A percentile compares a stretch with the other conserved stretches of the same genome.
phyloP scores from a whole-genome alignment of 1,140 invertebrate species.

The Hormaphis cornu region DNA sequence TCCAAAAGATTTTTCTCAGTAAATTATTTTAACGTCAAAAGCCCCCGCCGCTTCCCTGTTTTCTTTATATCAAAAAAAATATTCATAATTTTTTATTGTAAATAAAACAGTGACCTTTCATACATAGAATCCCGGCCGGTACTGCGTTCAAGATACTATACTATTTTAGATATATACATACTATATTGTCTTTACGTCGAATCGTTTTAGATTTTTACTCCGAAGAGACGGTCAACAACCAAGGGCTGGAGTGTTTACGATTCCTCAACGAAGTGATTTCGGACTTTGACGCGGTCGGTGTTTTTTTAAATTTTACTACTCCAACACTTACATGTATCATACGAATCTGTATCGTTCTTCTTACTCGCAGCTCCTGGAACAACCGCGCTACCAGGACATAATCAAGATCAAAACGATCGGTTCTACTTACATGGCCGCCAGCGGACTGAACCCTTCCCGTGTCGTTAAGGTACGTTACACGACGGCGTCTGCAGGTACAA shows the following conservation, averaged over 20 bases:
- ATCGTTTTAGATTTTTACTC: constrained; percentile 76
- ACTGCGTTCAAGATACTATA: no score
- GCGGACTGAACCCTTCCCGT: constrained; percentile 69
- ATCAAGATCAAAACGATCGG: constrained; percentile 98
- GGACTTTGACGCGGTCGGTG: constrained; percentile 87
- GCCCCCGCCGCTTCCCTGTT: no score
- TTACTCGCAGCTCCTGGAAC: constrained; percentile 66
- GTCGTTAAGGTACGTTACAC: constrained; percentile 50
- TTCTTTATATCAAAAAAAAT: no score
- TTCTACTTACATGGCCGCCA: constrained; percentile 95
- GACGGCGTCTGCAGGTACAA: no score
- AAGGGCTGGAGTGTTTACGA: constrained; percentile 87
- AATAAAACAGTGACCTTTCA: no score
- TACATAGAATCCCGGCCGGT: no score
- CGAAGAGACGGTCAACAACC: constrained; percentile 90
- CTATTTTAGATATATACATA: background rate
- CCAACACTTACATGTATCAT: background rate
- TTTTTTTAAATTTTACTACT: background rate
- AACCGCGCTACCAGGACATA: constrained; percentile 74
- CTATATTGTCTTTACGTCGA: background rate
- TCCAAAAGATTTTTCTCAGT: no score
- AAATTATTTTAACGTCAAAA: no score
- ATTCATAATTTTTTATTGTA: no score
- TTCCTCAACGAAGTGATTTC: constrained; percentile 97
- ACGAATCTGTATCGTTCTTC: background rate